Base-by-base conservation (phyloP, 1,140 invertebrate species). In the Ceratitis capitata region DNA sequence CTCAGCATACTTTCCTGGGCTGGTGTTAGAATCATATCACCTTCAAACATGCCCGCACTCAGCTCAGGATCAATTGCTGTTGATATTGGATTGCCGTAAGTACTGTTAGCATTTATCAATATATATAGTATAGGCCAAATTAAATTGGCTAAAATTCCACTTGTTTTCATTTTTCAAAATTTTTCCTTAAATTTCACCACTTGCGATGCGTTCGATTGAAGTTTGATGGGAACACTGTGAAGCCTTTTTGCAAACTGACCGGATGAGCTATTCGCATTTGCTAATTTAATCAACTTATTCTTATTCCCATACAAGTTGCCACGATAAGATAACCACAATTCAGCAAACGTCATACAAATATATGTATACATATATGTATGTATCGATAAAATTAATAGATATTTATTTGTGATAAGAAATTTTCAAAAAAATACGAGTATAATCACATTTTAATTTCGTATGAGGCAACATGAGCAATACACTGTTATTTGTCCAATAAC, bases 11-110 rank as follows among this genome's bases (percentile, higher is more conserved):
- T 47, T 29, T 92, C 89, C 56, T 92, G 92, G 49, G 88, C 89
- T 49, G 88, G 88, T 23, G 92, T 92, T 19, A 94, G 85, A 14
- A 93, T 86, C 78, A 94, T 93, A 84, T 94, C 93, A 1, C 93
- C 93, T 85, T 94, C 91, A 86, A 86, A 87, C 69, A 86, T 89
- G 1, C 88, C 89, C 2, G 84, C 88, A 0, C 78, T 53, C 26
- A 90, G 89, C 58, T 90, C 89, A 9, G 89, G 88, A 84, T 90
- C 89, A 6, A 84, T 49, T 42, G 86, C 83, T 23, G 58, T 49
- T 1, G 82, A 82, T 5, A 84, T 26, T 14, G 84, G 42, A 23
- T 29, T 47, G 16, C 58, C 42, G 19, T 2, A 49, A 26, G 42
- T 16, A 9, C 32, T 49, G 14, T 84, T n/a, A 26, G 45, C 5